These are phyloP conservation scores for Cephalopterus ornatus DNA, from an alignment of 2,113 vertebrate genomes.

Conservation along the genomic window DNA sequence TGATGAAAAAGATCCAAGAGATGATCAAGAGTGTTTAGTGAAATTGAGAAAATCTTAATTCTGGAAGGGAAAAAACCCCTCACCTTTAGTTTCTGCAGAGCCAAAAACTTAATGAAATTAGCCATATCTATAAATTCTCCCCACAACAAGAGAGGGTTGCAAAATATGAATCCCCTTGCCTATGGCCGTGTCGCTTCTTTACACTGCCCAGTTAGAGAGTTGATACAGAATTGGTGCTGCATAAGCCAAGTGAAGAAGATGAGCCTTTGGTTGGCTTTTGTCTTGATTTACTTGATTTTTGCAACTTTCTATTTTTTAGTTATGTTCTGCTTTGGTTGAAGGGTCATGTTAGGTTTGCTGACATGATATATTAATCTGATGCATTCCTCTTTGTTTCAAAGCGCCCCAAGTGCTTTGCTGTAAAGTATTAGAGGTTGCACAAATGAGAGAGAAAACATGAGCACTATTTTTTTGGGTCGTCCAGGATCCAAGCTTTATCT, in stretches of 20 bases:
- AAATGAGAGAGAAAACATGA: neutral
- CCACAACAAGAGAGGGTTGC: neutral
- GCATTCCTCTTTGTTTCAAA: neutral
- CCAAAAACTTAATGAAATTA: neutral
- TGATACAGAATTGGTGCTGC: neutral
- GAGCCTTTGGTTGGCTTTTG: neutral
- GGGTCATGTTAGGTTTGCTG: neutral
- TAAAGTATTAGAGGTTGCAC: neutral
- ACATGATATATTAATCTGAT: neutral
- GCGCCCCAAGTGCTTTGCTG: neutral
- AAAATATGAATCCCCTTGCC: neutral
- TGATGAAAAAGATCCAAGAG: rapidly evolving
- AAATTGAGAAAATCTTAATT: constrained; percentile 29
- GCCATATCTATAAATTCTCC: neutral
- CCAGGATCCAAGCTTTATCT: neutral
- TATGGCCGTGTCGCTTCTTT: rapidly evolving
- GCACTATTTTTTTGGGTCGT: neutral
- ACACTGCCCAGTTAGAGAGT: neutral
- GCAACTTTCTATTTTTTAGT: neutral
- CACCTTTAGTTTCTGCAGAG: neutral
- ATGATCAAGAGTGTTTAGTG: neutral
- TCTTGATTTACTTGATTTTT: neutral
- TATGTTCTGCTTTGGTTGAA: neutral
- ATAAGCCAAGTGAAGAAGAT: neutral
- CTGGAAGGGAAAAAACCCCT: neutral